phyloP scores from a whole-genome alignment of 1,140 invertebrate genomes.

The Megathymus violae region DNA sequence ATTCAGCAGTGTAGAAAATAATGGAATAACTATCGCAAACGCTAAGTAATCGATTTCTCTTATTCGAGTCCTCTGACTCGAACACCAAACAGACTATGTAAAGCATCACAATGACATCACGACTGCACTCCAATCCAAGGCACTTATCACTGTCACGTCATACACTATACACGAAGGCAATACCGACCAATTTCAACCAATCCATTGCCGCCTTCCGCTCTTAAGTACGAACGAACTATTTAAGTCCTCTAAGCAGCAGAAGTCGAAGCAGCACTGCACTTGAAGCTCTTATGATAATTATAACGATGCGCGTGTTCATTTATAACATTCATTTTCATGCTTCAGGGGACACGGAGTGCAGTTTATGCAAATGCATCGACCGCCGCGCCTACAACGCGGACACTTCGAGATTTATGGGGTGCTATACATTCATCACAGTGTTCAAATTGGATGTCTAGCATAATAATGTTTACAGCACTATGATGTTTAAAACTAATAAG shows the following conservation, averaged over 20 bases:
- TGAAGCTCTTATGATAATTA: constrained; percentile 74
- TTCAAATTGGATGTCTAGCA: background rate
- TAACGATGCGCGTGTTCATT: constrained; percentile 65
- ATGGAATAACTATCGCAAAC: too few species aligned
- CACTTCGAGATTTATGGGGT: constrained; percentile 10
- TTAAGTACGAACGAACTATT: constrained; percentile 45
- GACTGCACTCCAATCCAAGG: constrained; percentile 39
- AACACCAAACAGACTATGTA: background rate
- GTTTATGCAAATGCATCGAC: constrained; percentile 34
- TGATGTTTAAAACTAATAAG: too few species aligned
- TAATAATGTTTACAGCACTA: too few species aligned
- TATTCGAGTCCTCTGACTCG: too few species aligned
- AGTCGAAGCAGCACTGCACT: constrained; percentile 64
- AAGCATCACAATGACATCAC: constrained; percentile 1
- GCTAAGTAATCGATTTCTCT: too few species aligned
- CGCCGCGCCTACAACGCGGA: background rate
- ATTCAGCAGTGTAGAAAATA: too few species aligned
- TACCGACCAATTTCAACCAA: constrained; percentile 81
- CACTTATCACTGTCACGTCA: constrained; percentile 52
- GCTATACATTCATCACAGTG: background rate
- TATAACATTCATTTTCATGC: constrained; percentile 83
- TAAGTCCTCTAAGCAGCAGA: constrained; percentile 44
- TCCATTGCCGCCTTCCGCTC: constrained; percentile 64
- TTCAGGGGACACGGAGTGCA: constrained; percentile 58
- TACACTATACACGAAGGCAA: constrained; percentile 40